Evolutionary conservation across 2,113 vertebrate species (phyloP), one percentile per base, ranked within the genome.

Genomic region (Coturnix japonica): DNA sequence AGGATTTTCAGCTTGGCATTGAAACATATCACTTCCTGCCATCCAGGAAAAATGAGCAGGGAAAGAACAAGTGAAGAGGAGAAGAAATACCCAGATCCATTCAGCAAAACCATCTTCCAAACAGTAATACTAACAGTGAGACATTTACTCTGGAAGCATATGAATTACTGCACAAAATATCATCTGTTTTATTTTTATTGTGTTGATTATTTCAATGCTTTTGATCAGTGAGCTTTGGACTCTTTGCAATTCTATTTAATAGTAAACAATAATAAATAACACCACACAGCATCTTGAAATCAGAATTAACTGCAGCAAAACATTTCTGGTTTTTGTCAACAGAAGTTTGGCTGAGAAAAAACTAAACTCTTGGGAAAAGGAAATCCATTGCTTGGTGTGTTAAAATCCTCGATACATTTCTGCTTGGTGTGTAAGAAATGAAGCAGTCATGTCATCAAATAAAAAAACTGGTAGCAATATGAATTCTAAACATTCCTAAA

Each of bases 1-100:
- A 99, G 93, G 80, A 98, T 98, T 78, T 98, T 98, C 95, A 99
- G 97, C 84, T 98, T 99, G 37, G 98, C 97, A 8, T 98, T 99
- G 96, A 98, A 98, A 81, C 98, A 98, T 82, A 98, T 90, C 81
- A 98, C 94, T 89, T 98, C 98, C 99, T 99, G 95, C 39, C 28
- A 77, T 61, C 21, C 35, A 57, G 65, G 63, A 94, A 7, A 75
- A 47, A 86, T 54, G 21, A 85, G 35, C 21, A 25, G 19, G 25
- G 43, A 56, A 89, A 8, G 10, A 59, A 49, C 8, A 80, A 49
- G 39, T 60, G 22, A 75, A 92, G 41, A 65, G 33, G 13, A 53
- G 11, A 84, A 78, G 23, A 53, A 81, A 77, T 53, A 75, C 15
- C 15, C 60, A 49, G 11, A 49, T 51, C 35, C 51, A 46, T 46